Evolutionary conservation across 2,113 vertebrate genomes (phyloP), one percentile per base, ranked within the genome.

Genomic region (Oncorhynchus masou): DNA sequence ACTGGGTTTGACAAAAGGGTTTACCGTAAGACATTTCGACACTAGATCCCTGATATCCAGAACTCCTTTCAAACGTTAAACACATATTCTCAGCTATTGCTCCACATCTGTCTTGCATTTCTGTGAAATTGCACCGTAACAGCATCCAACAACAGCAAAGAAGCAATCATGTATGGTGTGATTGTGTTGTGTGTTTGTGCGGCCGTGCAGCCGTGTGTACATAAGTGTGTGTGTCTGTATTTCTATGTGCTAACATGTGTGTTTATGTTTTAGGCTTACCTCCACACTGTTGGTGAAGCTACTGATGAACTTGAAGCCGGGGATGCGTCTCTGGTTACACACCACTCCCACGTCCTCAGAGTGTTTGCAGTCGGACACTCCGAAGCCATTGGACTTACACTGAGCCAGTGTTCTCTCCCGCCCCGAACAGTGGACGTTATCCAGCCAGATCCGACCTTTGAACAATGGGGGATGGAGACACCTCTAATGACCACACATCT

Each of bases 281-380:
- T 96, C 94, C 0, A 94, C 84, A 0, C 90, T 91, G 70, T 92
- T 95, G 65, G 89, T 86, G n/a, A 94, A 57, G 0, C 91, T 93
- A 79, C 90, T 94, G 84, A 95, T 94, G 72, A 95, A 96, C 81
- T 90, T 95, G 93, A 95, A 98, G 66, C 97, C 97, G 0, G 95
- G 93, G 87, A 99, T 96, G 74, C 97, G 95, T 27, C 93, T 96
- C 13, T 95, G 94, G 16, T 89, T 95, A 90, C 97, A 99, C 29
- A 96, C 87, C 70, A 99, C 95, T 0, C 96, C 94, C 13, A 97
- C 97, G 0, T 99, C 97, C 67, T 99, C 97, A 0, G 91, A 94
- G 85, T 99, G 97, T 29, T 96, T 97, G 92, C 97, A 99, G 93
- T 99, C 97, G 0, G 93, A 94, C 5, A 97, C 93, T 0, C 97